These are phyloP conservation scores for Habroteleia sp. DNA, from an alignment of 2,888 invertebrate genomes.

Conservation along the genomic window DNA sequence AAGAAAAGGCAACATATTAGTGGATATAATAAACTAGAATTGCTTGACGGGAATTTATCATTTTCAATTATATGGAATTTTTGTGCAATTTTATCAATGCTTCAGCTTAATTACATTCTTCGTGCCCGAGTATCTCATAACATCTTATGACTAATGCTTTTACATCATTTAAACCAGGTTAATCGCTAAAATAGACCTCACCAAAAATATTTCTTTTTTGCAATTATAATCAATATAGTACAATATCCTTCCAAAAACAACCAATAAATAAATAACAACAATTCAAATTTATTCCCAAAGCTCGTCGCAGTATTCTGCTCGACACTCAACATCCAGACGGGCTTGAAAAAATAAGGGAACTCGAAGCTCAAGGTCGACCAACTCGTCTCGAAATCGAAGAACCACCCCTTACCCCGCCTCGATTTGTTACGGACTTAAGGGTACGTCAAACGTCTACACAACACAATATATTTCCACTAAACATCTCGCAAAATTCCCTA, in stretches of 20 bases:
- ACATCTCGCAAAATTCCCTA: too few relatives aligned
- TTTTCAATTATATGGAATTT: conserved; percentile 22
- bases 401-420: conserved; percentile 89
- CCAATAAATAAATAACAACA: background rate
- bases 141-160: conserved; percentile 41
- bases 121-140: conserved; percentile 14
- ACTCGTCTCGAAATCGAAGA: conserved; percentile 91
- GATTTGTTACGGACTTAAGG: conserved; percentile 91
- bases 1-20: conserved; percentile 27
- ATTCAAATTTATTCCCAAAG: conserved; percentile 79
- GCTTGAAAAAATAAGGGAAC: conserved; percentile 92
- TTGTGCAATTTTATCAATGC: conserved; percentile 28
- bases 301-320: conserved; percentile 90
- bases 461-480: too few relatives aligned
- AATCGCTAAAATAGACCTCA: conserved; percentile 29
- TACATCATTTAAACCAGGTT: conserved; percentile 55
- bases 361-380: conserved; percentile 93
- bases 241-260: too few relatives aligned
- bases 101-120: conserved; percentile 25
- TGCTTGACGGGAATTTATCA: conserved; percentile 22
- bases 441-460: too few relatives aligned
- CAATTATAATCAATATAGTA: background rate
- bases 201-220: conserved; percentile 5
- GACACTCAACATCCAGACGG: conserved; percentile 97
- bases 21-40: conserved; percentile 34